Evolutionary conservation across 92 coral and sea anemone genomes (phyloP).

Genomic region (Paramuricea clavata): DNA sequence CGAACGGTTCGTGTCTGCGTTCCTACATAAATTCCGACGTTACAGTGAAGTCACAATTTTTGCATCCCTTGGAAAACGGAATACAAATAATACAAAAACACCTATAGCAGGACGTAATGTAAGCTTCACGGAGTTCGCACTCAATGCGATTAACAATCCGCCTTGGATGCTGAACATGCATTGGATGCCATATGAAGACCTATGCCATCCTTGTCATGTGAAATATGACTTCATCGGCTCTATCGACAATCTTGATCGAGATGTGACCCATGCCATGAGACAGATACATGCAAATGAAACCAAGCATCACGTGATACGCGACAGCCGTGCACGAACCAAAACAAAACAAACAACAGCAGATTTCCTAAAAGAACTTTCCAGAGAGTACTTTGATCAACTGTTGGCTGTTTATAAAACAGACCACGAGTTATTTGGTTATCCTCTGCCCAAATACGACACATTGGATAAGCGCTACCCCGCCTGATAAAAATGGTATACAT

Average conservation of each 20-base stretch:
- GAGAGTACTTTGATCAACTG: conserved; percentile 12
- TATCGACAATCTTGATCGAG: conserved; percentile 21
- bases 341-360: neutral
- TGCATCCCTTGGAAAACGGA: neutral
- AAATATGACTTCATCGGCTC: conserved; percentile 50
- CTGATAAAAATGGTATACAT: too few species aligned
- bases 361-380: conserved; percentile 1
- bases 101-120: neutral
- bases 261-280: conserved; percentile 3
- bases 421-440: conserved; percentile 37
- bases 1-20: conserved; percentile 50
- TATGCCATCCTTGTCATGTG: conserved; percentile 53
- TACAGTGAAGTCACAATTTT: neutral
- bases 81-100: neutral
- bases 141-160: neutral
- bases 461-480: neutral
- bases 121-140: conserved; percentile 18
- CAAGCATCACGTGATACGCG: neutral
- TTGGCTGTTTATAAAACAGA: neutral
- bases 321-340: neutral
- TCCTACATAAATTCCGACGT: neutral
- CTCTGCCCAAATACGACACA: conserved; percentile 7
- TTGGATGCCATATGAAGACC: conserved; percentile 39
- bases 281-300: conserved; percentile 18
- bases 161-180: conserved; percentile 31